phyloP scores from a whole-genome alignment of 2,797 vertebrate genomes.

The Champsocephalus gunnari region DNA sequence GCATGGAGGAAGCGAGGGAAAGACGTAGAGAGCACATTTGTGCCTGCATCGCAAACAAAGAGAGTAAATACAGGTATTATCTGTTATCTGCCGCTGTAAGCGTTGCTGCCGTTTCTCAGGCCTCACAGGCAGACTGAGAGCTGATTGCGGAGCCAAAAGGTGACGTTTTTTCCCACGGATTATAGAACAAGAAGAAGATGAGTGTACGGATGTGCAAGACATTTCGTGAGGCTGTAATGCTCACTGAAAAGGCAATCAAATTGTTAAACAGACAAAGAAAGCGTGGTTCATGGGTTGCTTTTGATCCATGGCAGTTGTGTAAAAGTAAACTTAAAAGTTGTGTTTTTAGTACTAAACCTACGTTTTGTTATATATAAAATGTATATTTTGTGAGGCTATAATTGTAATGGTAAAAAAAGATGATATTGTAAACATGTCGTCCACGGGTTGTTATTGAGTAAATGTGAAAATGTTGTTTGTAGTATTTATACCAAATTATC shows the following conservation, averaged over 20 bases:
- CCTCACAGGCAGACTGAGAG: neutral
- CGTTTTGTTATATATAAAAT: too few relatives aligned
- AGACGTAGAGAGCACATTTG: neutral
- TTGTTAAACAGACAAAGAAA: neutral
- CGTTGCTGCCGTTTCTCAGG: neutral
- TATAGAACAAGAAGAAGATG: neutral
- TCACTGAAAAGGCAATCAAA: neutral
- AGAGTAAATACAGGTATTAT: slow-evolving; percentile 40
- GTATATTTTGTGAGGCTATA: too few relatives aligned
- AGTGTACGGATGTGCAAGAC: neutral
- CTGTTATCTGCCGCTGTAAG: slow-evolving; percentile 26
- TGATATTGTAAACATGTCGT: too few relatives aligned
- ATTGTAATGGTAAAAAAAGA: too few relatives aligned
- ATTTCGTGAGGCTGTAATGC: neutral
- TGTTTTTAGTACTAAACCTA: neutral
- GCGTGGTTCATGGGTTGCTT: neutral
- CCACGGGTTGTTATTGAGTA: too few relatives aligned
- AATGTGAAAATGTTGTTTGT: too few relatives aligned
- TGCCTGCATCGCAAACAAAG: slow-evolving; percentile 16
- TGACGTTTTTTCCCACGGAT: slow-evolving; percentile 16
- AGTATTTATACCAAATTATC: too few relatives aligned
- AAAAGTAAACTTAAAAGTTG: neutral
- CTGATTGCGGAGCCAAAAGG: slow-evolving; percentile 22
- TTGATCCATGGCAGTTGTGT: neutral
- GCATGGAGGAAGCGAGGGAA: slow-evolving; percentile 10